Evolutionary conservation across 2,797 vertebrate genomes (phyloP), one percentile per base, ranked within the genome.

Genomic region (Esox masquinongy): DNA sequence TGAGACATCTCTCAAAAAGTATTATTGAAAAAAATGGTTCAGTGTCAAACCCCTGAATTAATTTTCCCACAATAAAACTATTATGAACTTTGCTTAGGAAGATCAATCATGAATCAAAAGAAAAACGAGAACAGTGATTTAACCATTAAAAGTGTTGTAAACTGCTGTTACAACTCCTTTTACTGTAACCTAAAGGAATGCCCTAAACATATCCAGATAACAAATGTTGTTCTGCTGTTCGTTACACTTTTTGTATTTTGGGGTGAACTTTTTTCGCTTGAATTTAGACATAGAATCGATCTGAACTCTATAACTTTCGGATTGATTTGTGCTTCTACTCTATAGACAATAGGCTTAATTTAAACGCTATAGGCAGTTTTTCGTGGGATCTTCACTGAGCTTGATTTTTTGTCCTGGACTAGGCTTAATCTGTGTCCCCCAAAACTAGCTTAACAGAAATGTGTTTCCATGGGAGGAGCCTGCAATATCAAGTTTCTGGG

Each of bases 91-190:
- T 87, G 82, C 87, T 87, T 88, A 72, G 69, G 70, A 4, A 78
- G 78, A 63, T 51, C 85, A 88, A 88, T 88, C 84, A 88, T 84
- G 88, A 89, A 79, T 76, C n/a, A 73, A 78, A 85, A 84, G 82
- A 78, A 88, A 85, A 87, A 49, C 63, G 31, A 74, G 78, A 87
- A 77, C 50, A 73, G 56, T 53, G 59, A 76, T 49, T 31, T 53
- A 59, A 71, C 49, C 80, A 76, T 73, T 31, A 0, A 67, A 76
- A 7, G 68, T 34, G 24, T 5, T 6, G 26, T 49, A 16, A 47
- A 24, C 22, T 47, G 39, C 9, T 49, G n/a, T 43, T 36, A 43
- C 1, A 43, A 24, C 9, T 26, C 24, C n/a, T 50, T 70, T 29
- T 50, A 70, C 43, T 16, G 68, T 22, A 70, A 49, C 12, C 68